Evolutionary conservation across 2,113 vertebrate genomes (phyloP).

Genomic region (Clarias batrachus): DNA sequence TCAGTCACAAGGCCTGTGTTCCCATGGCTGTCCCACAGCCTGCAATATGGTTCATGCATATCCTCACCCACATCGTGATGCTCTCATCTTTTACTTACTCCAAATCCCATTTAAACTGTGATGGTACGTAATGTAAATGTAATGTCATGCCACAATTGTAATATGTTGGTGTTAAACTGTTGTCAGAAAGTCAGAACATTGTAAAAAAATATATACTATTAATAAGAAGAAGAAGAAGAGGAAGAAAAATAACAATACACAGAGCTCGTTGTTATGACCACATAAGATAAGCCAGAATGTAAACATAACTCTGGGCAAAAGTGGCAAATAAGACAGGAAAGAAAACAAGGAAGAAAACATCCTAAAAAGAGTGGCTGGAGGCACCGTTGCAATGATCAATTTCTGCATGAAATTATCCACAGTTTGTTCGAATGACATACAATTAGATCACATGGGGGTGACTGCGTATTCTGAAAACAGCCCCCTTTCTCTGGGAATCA

Average conservation of each 20-base stretch:
- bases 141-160: background rate
- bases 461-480: slow-evolving; percentile 61
- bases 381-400: slow-evolving; percentile 78
- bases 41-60: slow-evolving; percentile 16
- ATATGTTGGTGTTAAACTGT: background rate
- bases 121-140: background rate
- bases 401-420: slow-evolving; percentile 81
- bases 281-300: slow-evolving; percentile 68
- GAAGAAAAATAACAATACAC: background rate
- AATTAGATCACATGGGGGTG: slow-evolving; percentile 81
- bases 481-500: slow-evolving; percentile 55
- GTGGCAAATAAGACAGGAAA: slow-evolving; percentile 50
- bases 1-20: slow-evolving; percentile 38
- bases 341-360: background rate
- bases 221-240: too few relatives aligned
- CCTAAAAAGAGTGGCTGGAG: slow-evolving; percentile 69
- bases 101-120: background rate
- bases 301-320: slow-evolving; percentile 70
- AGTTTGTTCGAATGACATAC: slow-evolving; percentile 85
- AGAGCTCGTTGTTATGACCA: background rate
- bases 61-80: background rate
- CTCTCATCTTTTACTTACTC: background rate
- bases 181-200: background rate
- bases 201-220: too few relatives aligned
- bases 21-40: slow-evolving; percentile 14